A percentile compares a stretch with the other conserved stretches of the same genome.
Conservation (phyloP, 2,113 vertebrate species). For the Baryphthengus martii region DNA sequence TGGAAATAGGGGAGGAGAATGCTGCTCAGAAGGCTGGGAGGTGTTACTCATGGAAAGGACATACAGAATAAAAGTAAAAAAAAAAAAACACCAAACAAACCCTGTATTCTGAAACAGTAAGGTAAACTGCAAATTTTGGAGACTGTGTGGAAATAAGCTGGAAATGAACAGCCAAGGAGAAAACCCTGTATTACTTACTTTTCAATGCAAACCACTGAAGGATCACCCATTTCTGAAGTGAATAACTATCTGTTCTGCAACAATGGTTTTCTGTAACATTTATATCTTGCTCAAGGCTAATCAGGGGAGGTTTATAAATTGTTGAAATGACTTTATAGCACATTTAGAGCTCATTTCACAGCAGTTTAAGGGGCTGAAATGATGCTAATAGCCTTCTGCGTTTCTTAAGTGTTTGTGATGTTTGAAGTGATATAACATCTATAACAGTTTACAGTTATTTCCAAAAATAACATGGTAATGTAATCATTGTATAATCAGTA, state of each 20-base stretch:
- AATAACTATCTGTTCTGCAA: slow-evolving; percentile 15
- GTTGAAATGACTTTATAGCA: slow-evolving; percentile 68
- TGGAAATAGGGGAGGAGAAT: neutral
- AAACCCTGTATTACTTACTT: neutral
- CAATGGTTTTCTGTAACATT: slow-evolving; percentile 38
- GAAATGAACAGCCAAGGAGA: neutral
- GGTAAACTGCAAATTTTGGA: neutral
- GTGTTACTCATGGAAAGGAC: neutral
- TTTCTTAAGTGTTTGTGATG: slow-evolving; percentile 67
- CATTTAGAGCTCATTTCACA: slow-evolving; percentile 64
- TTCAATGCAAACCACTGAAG: neutral
- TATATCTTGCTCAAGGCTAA: slow-evolving; percentile 58
- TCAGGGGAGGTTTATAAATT: slow-evolving; percentile 59
- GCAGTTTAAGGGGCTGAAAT: slow-evolving; percentile 48
- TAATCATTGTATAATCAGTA: slow-evolving; percentile 6
- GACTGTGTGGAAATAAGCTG: neutral
- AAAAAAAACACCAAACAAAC: too few species aligned
- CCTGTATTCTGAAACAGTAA: neutral
- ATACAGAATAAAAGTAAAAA: neutral
- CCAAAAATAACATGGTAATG: slow-evolving; percentile 26
- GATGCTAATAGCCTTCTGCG: slow-evolving; percentile 61
- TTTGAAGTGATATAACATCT: slow-evolving; percentile 49
- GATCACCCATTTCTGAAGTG: neutral
- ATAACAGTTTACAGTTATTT: slow-evolving; percentile 26
- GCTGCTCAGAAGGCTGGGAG: neutral